These are phyloP conservation scores for Paracentrotus lividus DNA, from an alignment of 53 echinoderm and acorn worm genomes.

Conservation along the genomic window DNA sequence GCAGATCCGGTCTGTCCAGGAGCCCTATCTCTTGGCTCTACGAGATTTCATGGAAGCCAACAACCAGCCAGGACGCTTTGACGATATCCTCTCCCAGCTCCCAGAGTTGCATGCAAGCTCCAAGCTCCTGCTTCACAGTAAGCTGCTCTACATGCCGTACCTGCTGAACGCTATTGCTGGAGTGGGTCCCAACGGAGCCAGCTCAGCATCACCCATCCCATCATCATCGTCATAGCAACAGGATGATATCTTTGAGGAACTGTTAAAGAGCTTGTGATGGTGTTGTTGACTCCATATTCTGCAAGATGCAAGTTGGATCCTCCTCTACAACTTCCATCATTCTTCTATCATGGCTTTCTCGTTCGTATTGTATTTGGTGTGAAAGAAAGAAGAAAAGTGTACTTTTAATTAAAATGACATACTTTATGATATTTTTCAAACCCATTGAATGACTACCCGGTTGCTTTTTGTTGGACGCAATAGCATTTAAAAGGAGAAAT, in stretches of 20 bases:
- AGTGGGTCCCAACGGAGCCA: conserved; percentile 55
- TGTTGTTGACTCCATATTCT: neutral
- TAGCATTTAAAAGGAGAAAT: no score
- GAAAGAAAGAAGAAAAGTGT: no score
- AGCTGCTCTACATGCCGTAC: conserved; percentile 99
- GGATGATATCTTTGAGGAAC: neutral
- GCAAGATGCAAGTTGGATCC: neutral
- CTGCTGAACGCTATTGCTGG: conserved; percentile 94
- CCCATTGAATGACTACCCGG: no score
- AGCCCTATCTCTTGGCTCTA: conserved; percentile 92
- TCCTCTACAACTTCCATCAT: neutral
- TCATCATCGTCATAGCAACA: conserved; percentile 55
- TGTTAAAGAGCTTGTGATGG: neutral
- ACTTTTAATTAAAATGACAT: no score
- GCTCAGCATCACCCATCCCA: neutral
- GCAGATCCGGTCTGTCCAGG: conserved; percentile 81
- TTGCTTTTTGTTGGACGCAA: no score
- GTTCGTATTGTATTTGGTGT: no score
- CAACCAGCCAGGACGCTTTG: conserved; percentile 85
- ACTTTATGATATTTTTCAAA: no score
- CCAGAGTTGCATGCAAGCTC: conserved; percentile 86
- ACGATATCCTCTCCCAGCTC: conserved; percentile 89
- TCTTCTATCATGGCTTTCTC: no score
- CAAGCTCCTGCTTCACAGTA: conserved; percentile 88
- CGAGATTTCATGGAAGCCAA: conserved; percentile 93